Evolutionary conservation across 2,888 invertebrate species (phyloP).

Genomic region (Epinotia brunnichana): DNA sequence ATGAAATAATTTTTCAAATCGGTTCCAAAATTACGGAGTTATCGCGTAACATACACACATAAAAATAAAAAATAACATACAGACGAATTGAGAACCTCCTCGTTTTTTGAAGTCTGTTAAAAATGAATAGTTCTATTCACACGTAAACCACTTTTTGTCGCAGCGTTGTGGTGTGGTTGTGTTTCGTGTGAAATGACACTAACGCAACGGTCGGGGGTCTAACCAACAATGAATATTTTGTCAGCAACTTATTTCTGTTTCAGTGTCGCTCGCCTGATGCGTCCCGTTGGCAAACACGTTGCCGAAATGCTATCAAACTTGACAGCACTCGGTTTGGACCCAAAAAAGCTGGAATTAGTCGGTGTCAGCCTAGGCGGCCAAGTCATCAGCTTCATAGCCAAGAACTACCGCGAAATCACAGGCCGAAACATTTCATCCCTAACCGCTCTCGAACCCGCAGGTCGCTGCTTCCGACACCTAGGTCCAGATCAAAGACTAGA

Average conservation of each 20-base stretch:
- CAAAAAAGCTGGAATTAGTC: slow-evolving; percentile 48
- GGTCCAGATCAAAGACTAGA: slow-evolving; percentile 51
- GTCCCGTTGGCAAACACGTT: slow-evolving; percentile 47
- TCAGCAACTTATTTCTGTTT: slow-evolving; percentile 21
- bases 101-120: too few relatives aligned
- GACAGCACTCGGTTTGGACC: slow-evolving; percentile 48
- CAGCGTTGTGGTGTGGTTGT: too few relatives aligned
- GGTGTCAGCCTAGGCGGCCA: slow-evolving; percentile 53
- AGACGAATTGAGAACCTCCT: too few relatives aligned
- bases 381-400: slow-evolving; percentile 50
- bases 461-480: slow-evolving; percentile 51
- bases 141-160: too few relatives aligned
- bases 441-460: slow-evolving; percentile 50
- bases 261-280: slow-evolving; percentile 45
- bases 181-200: too few relatives aligned
- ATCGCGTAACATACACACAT: too few relatives aligned
- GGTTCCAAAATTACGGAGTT: too few relatives aligned
- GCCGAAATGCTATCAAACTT: slow-evolving; percentile 51
- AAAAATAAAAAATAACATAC: too few relatives aligned
- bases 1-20: too few relatives aligned
- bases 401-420: slow-evolving; percentile 48
- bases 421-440: slow-evolving; percentile 50
- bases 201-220: too few relatives aligned
- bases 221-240: too few relatives aligned
- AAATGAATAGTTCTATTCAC: too few relatives aligned